These are phyloP conservation scores for Hirudinaria manillensis DNA, from an alignment of 2,888 invertebrate species.

Conservation along the genomic window DNA sequence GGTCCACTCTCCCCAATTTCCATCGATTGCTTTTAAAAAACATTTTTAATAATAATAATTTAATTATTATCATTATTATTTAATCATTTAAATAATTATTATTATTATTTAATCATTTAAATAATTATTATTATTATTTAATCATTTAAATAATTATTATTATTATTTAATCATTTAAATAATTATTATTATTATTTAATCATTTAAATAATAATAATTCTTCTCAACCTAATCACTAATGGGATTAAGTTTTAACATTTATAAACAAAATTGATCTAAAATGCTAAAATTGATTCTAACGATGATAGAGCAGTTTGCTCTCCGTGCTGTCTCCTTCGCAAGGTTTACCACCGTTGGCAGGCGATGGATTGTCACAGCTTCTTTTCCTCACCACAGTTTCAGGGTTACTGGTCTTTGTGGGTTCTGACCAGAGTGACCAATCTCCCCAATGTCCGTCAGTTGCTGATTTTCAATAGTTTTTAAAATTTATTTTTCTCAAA, in stretches of 20 bases:
- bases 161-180: neutral
- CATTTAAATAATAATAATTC: neutral
- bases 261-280: too few species aligned
- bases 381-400: slow-evolving; percentile 16
- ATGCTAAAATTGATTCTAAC: neutral
- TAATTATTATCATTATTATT: neutral
- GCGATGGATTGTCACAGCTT: slow-evolving; percentile 22
- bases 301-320: slow-evolving; percentile 13
- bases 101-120: neutral
- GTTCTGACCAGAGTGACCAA: slow-evolving; percentile 20
- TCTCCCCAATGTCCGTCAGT: slow-evolving; percentile 17
- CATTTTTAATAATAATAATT: neutral
- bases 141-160: neutral
- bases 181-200: neutral
- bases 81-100: neutral
- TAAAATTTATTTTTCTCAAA: too few species aligned
- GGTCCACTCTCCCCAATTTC: slow-evolving; percentile 20
- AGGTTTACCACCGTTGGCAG: slow-evolving; percentile 10
- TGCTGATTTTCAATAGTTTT: neutral
- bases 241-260: too few species aligned
- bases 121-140: neutral
- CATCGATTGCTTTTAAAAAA: neutral
- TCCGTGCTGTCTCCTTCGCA: slow-evolving; percentile 24
- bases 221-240: neutral
- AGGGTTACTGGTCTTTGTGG: neutral